Percentiles rank a stretch among this genome's conserved stretches.
Evolutionary conservation across 2,888 invertebrate species (phyloP).

Genomic region (Eilema caniola): DNA sequence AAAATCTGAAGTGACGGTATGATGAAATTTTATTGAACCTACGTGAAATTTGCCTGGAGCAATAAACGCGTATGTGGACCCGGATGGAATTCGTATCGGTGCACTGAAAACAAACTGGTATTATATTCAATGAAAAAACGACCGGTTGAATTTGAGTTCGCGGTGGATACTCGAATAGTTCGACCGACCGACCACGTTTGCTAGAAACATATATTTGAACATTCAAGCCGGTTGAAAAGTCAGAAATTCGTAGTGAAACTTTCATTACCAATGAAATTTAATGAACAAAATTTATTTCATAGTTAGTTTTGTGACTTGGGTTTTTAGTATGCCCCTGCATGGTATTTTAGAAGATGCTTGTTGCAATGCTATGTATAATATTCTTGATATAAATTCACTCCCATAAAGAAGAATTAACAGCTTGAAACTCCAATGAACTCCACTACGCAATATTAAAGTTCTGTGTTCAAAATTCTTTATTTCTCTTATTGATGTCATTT

Average conservation of each 20-base stretch:
- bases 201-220: conserved; percentile 73
- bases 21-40: background rate
- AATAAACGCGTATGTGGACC: conserved; percentile 11
- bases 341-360: background rate
- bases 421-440: too few species aligned
- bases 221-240: conserved; percentile 51
- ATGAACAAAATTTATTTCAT: conserved; percentile 58
- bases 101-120: conserved; percentile 25
- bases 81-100: conserved; percentile 26
- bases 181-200: conserved; percentile 53
- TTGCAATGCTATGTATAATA: background rate
- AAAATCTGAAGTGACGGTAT: background rate
- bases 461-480: too few species aligned
- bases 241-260: conserved; percentile 59
- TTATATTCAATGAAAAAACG: conserved; percentile 62
- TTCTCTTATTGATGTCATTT: too few species aligned
- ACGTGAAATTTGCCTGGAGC: conserved; percentile 15
- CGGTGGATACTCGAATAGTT: conserved; percentile 70
- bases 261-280: conserved; percentile 60
- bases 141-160: conserved; percentile 60
- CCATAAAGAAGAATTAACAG: too few species aligned
- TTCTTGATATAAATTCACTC: background rate
- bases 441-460: too few species aligned
- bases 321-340: conserved; percentile 4
- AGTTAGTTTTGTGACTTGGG: conserved; percentile 6